Percentiles rank a stretch among this genome's conserved stretches.
Evolutionary conservation across 2,888 invertebrate species (phyloP).

Genomic region (Drosophila mettleri): DNA sequence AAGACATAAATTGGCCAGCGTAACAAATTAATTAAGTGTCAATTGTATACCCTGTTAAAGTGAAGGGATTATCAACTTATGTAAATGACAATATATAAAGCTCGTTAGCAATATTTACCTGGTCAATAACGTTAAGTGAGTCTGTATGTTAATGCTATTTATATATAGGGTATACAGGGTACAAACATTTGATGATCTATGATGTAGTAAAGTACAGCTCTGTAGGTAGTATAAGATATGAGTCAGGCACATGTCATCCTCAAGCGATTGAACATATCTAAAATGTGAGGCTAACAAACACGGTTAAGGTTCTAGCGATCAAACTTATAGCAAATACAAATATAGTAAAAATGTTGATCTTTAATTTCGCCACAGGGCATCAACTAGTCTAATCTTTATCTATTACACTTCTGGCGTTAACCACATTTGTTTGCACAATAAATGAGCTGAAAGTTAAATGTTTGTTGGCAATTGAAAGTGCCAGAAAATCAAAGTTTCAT

Average conservation of each 20-base stretch:
- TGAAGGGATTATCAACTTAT: not conserved
- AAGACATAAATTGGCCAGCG: slow-evolving; percentile 15
- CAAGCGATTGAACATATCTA: no score
- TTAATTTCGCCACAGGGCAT: not conserved
- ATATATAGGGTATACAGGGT: not conserved
- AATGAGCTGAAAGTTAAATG: slow-evolving; percentile 34
- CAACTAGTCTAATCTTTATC: no score
- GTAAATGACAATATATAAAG: not conserved
- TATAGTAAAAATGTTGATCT: no score
- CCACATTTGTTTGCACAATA: slow-evolving; percentile 24
- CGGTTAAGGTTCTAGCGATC: no score
- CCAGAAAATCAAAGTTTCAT: slow-evolving; percentile 28
- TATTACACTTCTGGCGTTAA: no score
- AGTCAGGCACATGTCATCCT: no score
- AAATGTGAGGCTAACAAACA: no score
- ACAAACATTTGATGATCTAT: not conserved
- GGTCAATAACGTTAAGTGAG: not conserved
- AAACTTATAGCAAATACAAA: no score
- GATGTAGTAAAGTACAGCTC: no score
- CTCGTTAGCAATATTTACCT: not conserved
- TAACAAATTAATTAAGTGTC: not conserved
- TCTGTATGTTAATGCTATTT: not conserved
- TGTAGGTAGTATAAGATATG: no score
- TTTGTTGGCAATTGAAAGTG: slow-evolving; percentile 29
- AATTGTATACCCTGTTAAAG: not conserved